phyloP scores from a whole-genome alignment of 2,113 vertebrate species.

The Psittacula cyanocephala region DNA sequence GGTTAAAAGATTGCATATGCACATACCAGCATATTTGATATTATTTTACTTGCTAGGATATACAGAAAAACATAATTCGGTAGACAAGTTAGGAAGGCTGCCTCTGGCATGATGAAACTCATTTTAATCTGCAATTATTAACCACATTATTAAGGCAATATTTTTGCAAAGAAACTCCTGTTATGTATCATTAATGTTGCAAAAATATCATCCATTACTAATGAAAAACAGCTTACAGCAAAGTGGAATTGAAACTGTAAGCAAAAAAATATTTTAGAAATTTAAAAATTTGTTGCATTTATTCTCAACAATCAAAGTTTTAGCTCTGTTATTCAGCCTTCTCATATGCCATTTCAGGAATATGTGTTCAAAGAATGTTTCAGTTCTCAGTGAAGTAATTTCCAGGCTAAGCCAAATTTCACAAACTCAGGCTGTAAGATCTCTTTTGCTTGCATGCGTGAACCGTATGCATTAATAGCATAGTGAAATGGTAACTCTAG shows the following conservation, averaged over 20 bases:
- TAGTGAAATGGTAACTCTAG: not conserved
- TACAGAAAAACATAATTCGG: not conserved
- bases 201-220: not conserved
- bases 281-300: not conserved
- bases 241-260: not conserved
- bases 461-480: not conserved
- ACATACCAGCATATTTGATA: too few relatives aligned
- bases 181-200: conserved; percentile 1
- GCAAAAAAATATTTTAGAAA: not conserved
- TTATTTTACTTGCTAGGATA: too few relatives aligned
- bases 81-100: not conserved
- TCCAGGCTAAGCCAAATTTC: not conserved
- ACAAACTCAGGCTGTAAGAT: not conserved
- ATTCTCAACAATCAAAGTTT: not conserved
- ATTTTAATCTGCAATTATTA: conserved; percentile 15
- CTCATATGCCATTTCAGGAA: not conserved
- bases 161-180: not conserved
- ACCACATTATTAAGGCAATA: not conserved
- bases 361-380: not conserved
- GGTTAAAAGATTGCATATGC: too few relatives aligned
- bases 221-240: not conserved
- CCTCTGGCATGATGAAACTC: not conserved
- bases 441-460: not conserved
- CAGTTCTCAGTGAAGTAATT: not conserved
- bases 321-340: not conserved